Percentiles rank a stretch among this genome's conserved stretches.
Conservation (phyloP, 2,797 vertebrate genomes). For the Parauchenoglanis ngamensis region DNA sequence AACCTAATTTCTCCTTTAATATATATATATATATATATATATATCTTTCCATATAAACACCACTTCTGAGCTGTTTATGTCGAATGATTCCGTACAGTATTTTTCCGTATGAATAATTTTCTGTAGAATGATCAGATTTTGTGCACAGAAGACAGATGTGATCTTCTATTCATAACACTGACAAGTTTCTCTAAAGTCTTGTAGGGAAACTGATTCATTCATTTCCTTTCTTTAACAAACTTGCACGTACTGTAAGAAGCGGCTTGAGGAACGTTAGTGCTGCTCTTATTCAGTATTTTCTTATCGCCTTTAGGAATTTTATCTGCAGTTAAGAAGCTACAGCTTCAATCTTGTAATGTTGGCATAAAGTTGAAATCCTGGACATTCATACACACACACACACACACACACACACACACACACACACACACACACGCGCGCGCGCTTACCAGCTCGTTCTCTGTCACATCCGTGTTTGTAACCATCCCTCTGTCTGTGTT, state of each 20-base stretch:
- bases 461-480: not conserved
- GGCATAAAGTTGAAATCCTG: not conserved
- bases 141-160: not conserved
- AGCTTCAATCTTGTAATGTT: not conserved
- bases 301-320: not conserved
- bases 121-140: not conserved
- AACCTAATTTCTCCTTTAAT: not conserved
- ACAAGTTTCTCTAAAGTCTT: not conserved
- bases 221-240: not conserved
- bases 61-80: not conserved
- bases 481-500: slow-evolving; percentile 34
- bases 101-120: not conserved
- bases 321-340: not conserved
- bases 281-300: not conserved
- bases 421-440: not conserved
- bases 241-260: not conserved
- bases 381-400: not conserved
- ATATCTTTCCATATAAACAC: not conserved
- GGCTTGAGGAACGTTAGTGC: not conserved
- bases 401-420: not conserved
- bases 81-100: not conserved
- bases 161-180: not conserved
- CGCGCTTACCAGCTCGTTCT: not conserved
- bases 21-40: not conserved
- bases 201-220: not conserved